Evolutionary conservation across 2,797 vertebrate genomes (phyloP), one percentile per base, ranked within the genome.

Genomic region (Epinephelus awoara): DNA sequence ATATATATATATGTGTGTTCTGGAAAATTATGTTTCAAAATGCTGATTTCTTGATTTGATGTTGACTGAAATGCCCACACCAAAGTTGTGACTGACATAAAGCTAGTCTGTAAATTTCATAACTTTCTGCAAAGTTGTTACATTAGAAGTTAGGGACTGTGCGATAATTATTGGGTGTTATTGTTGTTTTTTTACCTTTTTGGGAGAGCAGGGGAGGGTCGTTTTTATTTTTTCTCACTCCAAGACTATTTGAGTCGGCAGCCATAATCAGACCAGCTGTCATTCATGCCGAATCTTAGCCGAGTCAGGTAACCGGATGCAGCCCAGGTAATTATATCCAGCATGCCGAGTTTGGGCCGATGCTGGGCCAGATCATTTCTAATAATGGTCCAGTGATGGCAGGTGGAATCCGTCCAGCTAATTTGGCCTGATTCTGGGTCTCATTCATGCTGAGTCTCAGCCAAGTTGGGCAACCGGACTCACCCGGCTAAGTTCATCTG

Each of bases 41-140:
- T 62, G 38, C 5, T 3, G 4, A 40, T 69, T 76, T 74, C 14
- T 76, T 68, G 25, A 78, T 74, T 75, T 83, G 1, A 64, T 10
- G n/a, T 56, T 66, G 56, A 68, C 56, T 87, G 18, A 88, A 85
- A 77, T 57, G 50, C 27, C 61, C 75, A 77, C 86, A 81, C 44
- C 77, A 83, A 85, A 87, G 64, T 51, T 25, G 9, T 23, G 3
- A 73, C 65, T 75, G 52, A 62, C 40, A 7, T 54, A 1, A 57
- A 77, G 21, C n/a, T 29, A 0, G 8, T 42, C 27, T 68, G 64
- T 47, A 62, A 29, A 56, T 75, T 74, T 80, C 6, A 25, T 47
- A 61, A 46, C 54, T 18, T 67, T 51, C 54, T 66, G 54, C 23
- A 17, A 77, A 58, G 58, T 55, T 84, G 44, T 75, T 55, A 25